A percentile compares a stretch with the other conserved stretches of the same genome.
Evolutionary conservation across 2,797 vertebrate genomes (phyloP).

Genomic region (Diplodus sargus): DNA sequence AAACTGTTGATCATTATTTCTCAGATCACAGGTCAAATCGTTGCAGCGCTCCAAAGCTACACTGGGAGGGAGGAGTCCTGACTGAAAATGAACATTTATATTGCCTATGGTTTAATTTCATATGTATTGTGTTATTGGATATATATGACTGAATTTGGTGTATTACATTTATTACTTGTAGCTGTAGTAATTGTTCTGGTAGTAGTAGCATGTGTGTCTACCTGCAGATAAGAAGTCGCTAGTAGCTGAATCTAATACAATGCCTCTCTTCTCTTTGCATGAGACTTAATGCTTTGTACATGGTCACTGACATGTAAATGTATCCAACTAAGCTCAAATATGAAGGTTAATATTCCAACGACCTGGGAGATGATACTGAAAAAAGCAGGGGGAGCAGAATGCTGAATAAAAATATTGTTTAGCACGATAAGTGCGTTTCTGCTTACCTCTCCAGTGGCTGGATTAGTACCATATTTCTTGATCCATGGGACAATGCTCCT

Average conservation of each 20-base stretch:
- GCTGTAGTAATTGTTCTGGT: not conserved
- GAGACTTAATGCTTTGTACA: not conserved
- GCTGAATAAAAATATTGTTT: not conserved
- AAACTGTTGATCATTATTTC: not conserved
- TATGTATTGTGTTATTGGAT: not conserved
- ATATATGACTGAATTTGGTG: not conserved
- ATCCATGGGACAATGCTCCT: constrained; percentile 99
- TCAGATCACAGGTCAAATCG: not conserved
- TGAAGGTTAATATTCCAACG: not conserved
- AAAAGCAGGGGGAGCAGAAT: not conserved
- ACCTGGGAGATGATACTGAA: not conserved
- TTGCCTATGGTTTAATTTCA: not conserved
- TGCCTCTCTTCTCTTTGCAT: not conserved
- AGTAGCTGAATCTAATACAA: not conserved
- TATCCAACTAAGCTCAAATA: not conserved
- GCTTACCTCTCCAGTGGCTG: constrained; percentile 92
- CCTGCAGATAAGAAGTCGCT: not conserved
- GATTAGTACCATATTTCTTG: constrained; percentile 96
- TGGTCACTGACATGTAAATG: not conserved
- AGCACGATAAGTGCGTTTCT: not conserved
- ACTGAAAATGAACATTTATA: not conserved
- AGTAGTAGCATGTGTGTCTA: not conserved
- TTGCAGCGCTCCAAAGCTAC: not conserved
- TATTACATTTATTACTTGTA: not conserved
- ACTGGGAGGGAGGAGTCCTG: not conserved